phyloP scores from a whole-genome alignment of 2,888 invertebrate genomes.

The Incurvaria masculella region DNA sequence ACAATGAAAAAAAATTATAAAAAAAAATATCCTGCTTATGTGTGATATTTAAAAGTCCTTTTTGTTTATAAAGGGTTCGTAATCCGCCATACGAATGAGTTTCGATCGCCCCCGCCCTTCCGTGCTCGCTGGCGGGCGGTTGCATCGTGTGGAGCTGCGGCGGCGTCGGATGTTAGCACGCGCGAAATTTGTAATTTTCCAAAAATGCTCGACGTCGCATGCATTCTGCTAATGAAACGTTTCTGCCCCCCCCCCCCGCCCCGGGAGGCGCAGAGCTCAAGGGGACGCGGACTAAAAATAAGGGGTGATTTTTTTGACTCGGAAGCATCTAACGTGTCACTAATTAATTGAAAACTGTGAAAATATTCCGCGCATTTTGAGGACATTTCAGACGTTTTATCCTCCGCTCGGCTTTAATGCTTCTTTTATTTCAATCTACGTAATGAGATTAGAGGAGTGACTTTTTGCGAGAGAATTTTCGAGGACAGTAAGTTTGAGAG shows the following conservation, averaged over 20 bases:
- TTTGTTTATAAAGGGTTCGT: too few species aligned
- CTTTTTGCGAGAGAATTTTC: not conserved
- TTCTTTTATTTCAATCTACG: not conserved
- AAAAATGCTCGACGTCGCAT: conserved; percentile 34
- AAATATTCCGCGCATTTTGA: not conserved
- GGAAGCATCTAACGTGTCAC: not conserved
- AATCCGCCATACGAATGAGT: too few species aligned
- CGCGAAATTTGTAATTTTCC: conserved; percentile 29
- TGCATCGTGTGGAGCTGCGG: conserved; percentile 14
- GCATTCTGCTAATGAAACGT: conserved; percentile 39
- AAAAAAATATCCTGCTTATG: too few species aligned
- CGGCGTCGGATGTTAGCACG: conserved; percentile 18
- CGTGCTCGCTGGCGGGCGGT: too few species aligned
- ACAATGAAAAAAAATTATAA: too few species aligned
- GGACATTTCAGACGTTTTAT: not conserved
- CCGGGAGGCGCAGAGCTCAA: not conserved
- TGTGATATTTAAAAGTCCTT: too few species aligned
- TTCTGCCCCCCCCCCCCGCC: not conserved
- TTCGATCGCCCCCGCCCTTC: too few species aligned
- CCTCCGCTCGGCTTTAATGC: not conserved
- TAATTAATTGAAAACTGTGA: not conserved
- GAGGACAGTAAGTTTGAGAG: not conserved
- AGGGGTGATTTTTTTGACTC: not conserved
- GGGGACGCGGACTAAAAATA: too few species aligned
- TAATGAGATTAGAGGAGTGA: not conserved